These are phyloP conservation scores for Tetrao urogallus DNA, from an alignment of 2,113 vertebrate genomes.

Conservation along the genomic window DNA sequence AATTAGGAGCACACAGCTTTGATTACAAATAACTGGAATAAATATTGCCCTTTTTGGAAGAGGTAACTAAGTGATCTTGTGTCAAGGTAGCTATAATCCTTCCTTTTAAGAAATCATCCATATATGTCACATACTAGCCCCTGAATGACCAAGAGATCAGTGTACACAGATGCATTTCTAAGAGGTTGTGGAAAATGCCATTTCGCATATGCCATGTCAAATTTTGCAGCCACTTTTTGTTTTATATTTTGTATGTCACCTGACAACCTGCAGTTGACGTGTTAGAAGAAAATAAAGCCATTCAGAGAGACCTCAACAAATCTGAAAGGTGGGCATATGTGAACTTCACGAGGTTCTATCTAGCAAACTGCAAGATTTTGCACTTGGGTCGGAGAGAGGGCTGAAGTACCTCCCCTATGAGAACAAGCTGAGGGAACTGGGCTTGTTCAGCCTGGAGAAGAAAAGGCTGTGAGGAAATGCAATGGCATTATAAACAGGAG, in stretches of 20 bases:
- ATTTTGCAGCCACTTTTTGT: background rate
- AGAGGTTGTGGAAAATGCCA: background rate
- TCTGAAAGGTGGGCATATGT: too few species aligned
- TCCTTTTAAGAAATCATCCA: background rate
- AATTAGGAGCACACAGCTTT: background rate
- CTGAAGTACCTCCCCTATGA: too few species aligned
- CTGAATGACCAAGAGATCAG: background rate
- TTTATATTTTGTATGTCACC: background rate
- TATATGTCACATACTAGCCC: background rate
- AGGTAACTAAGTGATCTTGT: background rate
- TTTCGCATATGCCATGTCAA: background rate
- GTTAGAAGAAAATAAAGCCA: too few species aligned
- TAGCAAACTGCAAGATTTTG: too few species aligned
- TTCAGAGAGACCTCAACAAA: too few species aligned
- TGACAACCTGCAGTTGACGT: background rate
- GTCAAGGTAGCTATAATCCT: background rate
- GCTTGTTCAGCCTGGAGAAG: too few species aligned
- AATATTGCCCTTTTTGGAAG: background rate
- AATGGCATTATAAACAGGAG: too few species aligned
- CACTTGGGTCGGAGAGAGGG: too few species aligned
- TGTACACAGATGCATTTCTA: accelerated
- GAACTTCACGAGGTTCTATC: too few species aligned
- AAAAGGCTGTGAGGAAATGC: too few species aligned
- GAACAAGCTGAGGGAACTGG: too few species aligned
- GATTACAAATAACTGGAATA: background rate